These are phyloP conservation scores for Drosophila hawaiiensis DNA, from an alignment of 2,888 invertebrate genomes.

Conservation along the genomic window DNA sequence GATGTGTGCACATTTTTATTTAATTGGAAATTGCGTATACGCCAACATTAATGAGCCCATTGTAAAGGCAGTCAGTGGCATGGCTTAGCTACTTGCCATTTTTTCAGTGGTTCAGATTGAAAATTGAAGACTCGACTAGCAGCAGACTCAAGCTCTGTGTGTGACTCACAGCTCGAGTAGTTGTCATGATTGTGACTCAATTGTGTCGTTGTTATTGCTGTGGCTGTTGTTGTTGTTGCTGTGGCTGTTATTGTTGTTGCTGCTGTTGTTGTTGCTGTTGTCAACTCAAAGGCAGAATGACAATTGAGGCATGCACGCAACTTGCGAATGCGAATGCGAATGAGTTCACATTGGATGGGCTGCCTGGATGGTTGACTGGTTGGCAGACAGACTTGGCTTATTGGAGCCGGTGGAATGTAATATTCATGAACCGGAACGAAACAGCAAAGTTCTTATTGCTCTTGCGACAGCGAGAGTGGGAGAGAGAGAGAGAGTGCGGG, in stretches of 20 bases:
- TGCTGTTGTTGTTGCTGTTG: slow-evolving; percentile 29
- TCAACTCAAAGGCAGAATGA: slow-evolving; percentile 55
- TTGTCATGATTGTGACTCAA: slow-evolving; percentile 82
- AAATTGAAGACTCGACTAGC: slow-evolving; percentile 27
- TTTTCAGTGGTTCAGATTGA: slow-evolving; percentile 22
- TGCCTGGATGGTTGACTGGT: slow-evolving; percentile 38
- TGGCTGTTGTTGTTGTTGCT: slow-evolving; percentile 34
- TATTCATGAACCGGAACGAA: slow-evolving; percentile 61
- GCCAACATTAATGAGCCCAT: slow-evolving; percentile 76
- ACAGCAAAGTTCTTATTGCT: slow-evolving; percentile 38
- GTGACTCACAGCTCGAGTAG: slow-evolving; percentile 41
- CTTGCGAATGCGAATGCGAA: slow-evolving; percentile 42
- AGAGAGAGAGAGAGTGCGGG: slow-evolving; percentile 15
- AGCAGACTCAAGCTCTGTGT: slow-evolving; percentile 14
- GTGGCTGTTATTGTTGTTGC: slow-evolving; percentile 30
- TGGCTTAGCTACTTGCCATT: slow-evolving; percentile 46
- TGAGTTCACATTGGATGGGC: slow-evolving; percentile 49
- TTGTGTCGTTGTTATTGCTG: slow-evolving; percentile 54
- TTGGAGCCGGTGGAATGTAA: slow-evolving; percentile 57
- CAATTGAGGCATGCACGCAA: slow-evolving; percentile 72
- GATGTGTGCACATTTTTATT: slow-evolving; percentile 62
- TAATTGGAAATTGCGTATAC: slow-evolving; percentile 80
- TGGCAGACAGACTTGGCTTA: slow-evolving; percentile 46
- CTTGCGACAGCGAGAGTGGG: neutral
- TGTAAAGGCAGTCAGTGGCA: slow-evolving; percentile 50